Evolutionary conservation across 1,140 invertebrate species (phyloP).

Genomic region (Archivesica marissinica): DNA sequence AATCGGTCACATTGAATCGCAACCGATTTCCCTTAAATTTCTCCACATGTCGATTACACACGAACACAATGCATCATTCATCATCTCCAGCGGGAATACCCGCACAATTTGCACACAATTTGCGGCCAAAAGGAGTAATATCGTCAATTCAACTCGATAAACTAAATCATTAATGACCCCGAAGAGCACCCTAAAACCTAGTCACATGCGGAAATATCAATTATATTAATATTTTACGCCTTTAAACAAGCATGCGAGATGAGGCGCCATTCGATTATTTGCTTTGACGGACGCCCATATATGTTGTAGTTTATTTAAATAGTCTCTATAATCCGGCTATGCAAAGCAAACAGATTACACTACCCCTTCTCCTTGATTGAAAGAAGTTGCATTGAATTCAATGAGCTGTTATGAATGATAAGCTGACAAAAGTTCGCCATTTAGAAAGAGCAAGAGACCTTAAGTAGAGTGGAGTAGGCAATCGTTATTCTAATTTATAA

Average conservation of each 20-base stretch:
- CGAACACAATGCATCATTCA: not conserved
- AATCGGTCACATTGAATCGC: too few species aligned
- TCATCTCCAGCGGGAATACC: not conserved
- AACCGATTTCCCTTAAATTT: too few species aligned
- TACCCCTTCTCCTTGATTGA: not conserved
- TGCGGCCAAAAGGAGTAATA: not conserved
- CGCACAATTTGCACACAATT: too few species aligned
- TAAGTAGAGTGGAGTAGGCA: not conserved
- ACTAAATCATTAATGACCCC: conserved; percentile 17
- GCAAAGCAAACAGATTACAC: conserved; percentile 29
- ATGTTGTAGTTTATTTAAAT: conserved; percentile 19
- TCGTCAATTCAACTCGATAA: not conserved
- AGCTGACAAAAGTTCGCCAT: conserved; percentile 52
- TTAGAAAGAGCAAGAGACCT: not conserved
- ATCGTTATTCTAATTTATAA: conserved; percentile 5
- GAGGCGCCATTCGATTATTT: conserved; percentile 43
- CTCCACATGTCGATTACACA: too few species aligned
- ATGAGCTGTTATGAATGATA: conserved; percentile 13
- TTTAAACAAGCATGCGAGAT: not conserved
- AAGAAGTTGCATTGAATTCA: conserved; percentile 17
- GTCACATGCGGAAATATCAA: conserved; percentile 9
- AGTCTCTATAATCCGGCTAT: not conserved
- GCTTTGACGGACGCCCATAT: conserved; percentile 15
- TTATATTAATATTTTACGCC: conserved; percentile 7
- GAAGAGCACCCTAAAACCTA: not conserved